Evolutionary conservation across 2,797 vertebrate species (phyloP).

Genomic region (Sphenodon punctatus): DNA sequence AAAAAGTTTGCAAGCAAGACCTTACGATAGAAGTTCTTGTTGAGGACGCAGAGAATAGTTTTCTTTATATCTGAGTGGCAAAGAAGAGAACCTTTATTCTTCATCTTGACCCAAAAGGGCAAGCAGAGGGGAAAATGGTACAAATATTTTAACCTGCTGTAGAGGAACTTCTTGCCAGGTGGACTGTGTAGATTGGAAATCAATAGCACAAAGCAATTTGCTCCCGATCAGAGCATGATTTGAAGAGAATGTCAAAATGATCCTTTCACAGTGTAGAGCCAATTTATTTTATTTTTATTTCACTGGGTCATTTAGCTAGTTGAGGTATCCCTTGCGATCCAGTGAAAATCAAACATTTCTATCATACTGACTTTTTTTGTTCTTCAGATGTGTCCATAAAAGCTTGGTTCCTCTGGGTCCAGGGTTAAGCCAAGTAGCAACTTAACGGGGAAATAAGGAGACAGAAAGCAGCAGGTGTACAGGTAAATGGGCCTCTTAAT

Average conservation of each 20-base stretch:
- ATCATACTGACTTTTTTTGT: neutral
- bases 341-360: neutral
- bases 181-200: constrained; percentile 42
- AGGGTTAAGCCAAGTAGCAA: neutral
- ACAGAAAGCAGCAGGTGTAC: neutral
- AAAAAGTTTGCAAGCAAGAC: neutral
- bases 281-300: neutral
- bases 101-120: constrained; percentile 4
- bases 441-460: neutral
- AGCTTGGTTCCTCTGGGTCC: neutral
- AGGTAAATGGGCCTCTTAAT: neutral
- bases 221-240: constrained; percentile 57
- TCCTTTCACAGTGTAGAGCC: constrained; percentile 4
- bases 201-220: constrained; percentile 37
- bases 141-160: constrained; percentile 39
- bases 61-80: neutral
- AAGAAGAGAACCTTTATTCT: constrained; percentile 16
- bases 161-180: constrained; percentile 13
- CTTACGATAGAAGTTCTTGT: neutral
- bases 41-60: neutral
- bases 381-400: neutral
- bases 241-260: constrained; percentile 47
- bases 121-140: constrained; percentile 36
- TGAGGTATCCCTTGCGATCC: constrained; percentile 20
- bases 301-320: constrained; percentile 15